Conservation (phyloP, 2,797 vertebrate species). For the Sebastes itinus region DNA sequence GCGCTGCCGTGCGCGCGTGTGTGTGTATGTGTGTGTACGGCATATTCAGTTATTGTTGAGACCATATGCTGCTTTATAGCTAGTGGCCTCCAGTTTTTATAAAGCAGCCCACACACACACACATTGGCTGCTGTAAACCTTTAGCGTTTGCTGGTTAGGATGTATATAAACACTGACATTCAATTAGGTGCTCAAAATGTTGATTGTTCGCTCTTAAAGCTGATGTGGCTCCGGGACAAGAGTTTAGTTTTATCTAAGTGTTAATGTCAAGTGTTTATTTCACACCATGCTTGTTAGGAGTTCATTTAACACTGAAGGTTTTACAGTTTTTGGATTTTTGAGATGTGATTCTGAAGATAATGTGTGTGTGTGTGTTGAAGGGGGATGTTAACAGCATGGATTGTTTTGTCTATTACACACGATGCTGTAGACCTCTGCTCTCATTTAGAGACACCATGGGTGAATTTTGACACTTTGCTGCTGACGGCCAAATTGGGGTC, state of each 20-base stretch:
- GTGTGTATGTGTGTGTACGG: not conserved
- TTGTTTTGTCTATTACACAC: not conserved
- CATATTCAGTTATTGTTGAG: not conserved
- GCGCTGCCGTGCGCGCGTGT: not conserved
- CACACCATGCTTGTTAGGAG: not conserved
- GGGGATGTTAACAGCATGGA: not conserved
- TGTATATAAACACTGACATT: slow-evolving; percentile 6
- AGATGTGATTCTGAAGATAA: not conserved
- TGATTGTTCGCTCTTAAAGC: slow-evolving; percentile 6
- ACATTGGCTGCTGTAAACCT: not conserved
- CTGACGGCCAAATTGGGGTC: not conserved
- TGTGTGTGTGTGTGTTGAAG: not conserved
- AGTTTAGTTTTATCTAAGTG: slow-evolving; percentile 13
- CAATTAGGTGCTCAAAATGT: not conserved
- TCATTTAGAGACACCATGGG: not conserved
- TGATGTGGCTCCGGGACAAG: not conserved
- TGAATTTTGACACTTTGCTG: not conserved
- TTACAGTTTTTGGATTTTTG: not conserved
- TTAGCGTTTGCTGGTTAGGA: not conserved
- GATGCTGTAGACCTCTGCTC: not conserved
- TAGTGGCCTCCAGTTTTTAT: not conserved
- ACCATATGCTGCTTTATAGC: not conserved
- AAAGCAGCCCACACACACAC: not conserved
- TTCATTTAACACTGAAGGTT: not conserved
- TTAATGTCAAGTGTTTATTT: slow-evolving; percentile 28